Evolutionary conservation across 2,113 vertebrate genomes (phyloP), one percentile per base, ranked within the genome.

Genomic region (Tetrax tetrax): DNA sequence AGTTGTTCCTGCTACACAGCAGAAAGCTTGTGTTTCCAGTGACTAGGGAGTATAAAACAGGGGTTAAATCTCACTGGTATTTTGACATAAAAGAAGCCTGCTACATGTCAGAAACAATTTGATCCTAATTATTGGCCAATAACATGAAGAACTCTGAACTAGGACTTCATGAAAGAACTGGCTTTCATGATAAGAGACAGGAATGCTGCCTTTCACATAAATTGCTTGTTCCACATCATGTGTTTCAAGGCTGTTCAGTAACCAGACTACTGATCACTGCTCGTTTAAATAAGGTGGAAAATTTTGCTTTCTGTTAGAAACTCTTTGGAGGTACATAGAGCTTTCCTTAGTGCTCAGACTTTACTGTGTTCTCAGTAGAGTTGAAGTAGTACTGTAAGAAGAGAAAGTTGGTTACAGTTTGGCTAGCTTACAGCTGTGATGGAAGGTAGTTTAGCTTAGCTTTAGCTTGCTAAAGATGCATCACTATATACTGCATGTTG

Each of bases 401-500:
- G 63, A 22, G 56, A 7, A 69, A 69, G 37, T 72, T 76, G 15
- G n/a, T 65, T 91, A 12, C 38, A 21, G 23, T 14, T 70, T 53
- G 45, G n/a, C 22, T 54, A 53, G 28, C 47, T 65, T 77, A 28
- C 50, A 93, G 23, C 70, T 82, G 53, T 66, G 35, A 21, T 57
- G 27, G 65, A 79, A 90, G 31, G 45, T 16, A 57, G 6, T 78
- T 66, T 29, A 53, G 14, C 33, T 84, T 89, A 2, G 1, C 81
- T 48, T 53, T 75, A 53, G 7, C 28, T 83, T 64, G 25, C 37
- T 93, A 17, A 83, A 83, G 59, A 6, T 80, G 31, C 31, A 64
- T 12, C 12, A 4, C 19, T 64, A 1, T 18, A 6, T n/a, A 53
- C 21, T 3, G 2, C 33, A 8, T 3, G 0, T 23, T 83, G 25